Conservation (phyloP, 2,888 invertebrate genomes). For the Alentia gelatinosa region DNA sequence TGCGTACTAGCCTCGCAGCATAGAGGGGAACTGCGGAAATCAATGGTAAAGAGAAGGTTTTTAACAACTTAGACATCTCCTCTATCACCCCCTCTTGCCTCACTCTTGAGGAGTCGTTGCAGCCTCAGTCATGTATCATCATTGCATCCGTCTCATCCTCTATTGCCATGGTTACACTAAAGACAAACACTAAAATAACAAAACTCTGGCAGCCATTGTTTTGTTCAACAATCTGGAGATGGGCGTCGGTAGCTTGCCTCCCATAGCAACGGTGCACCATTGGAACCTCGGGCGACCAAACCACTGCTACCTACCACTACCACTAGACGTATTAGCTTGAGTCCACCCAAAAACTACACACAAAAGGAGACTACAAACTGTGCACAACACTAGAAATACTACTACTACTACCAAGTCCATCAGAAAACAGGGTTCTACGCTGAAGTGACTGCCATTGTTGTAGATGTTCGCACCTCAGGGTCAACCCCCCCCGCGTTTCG, state of each 20-base stretch:
- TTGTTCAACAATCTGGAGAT: slow-evolving; percentile 27
- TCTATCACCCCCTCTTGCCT: neutral
- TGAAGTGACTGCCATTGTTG: neutral
- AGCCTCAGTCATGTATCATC: slow-evolving; percentile 30
- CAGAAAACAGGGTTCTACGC: neutral
- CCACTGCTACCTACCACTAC: neutral
- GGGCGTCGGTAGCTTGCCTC: slow-evolving; percentile 35
- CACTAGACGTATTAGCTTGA: neutral
- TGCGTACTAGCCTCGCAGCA: too few relatives aligned
- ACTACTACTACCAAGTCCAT: slow-evolving; percentile 7
- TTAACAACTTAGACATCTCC: neutral
- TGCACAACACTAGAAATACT: neutral
- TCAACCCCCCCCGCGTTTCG: neutral
- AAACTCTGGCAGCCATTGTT: neutral
- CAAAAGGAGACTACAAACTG: neutral
- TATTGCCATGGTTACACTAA: slow-evolving; percentile 44
- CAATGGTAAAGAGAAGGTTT: neutral
- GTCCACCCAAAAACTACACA: slow-evolving; percentile 32
- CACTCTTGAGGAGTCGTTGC: neutral
- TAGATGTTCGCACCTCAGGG: neutral
- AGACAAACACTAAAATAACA: neutral
- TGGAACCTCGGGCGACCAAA: neutral
- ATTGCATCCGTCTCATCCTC: slow-evolving; percentile 28
- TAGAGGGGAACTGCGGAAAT: neutral
- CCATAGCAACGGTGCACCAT: slow-evolving; percentile 6